Base-by-base conservation (phyloP, 2,113 vertebrate species). In the Peucedramus taeniatus region DNA sequence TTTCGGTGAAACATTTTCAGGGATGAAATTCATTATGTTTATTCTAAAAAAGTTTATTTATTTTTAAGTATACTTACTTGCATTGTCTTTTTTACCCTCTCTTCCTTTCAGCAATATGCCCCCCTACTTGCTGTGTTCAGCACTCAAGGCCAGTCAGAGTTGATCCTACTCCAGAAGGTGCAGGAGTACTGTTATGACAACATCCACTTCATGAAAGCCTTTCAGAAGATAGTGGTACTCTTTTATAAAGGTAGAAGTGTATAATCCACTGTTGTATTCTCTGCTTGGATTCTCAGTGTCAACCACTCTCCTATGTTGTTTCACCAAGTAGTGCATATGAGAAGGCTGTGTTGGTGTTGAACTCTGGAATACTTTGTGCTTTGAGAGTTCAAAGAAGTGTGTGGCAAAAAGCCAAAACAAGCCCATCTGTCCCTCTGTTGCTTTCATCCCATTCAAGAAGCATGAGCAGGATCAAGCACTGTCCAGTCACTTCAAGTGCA, bases 171-270 rank as follows among this genome's bases (percentile, higher is more conserved):
- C 51, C 98, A 98, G 94, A 99, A 99, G 96, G 98, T 99, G 87
- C 99, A 99, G 93, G 99, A 99, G 49, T 99, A 99, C 96, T 99
- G 99, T 94, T 99, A 99, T 3, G 99, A 99, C 96, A 99, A 99
- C 97, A 99, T 99, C 94, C 99, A 99, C 92, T 99, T 99, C 97
- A 99, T 99, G 99, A 99, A 99, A 97, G 98, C 99, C 93, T 99
- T 99, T 97, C 99, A 98, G 96, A 99, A 99, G 98, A 99, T 99
- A n/a, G 98, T 99, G 95, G 98, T 99, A 83, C 99, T 99, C 92
- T 99, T 99, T 68, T 99, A 99, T 89, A 99, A 99, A 99, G 99
- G 99, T 99, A 97, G 63, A 72, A 53, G 5, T 60, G 47, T 53
- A 2, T 77, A 15, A 20, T 40, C 19, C 20, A 9, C 16, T 61